These are phyloP conservation scores for Octomys mimax DNA, from an alignment of 2,797 vertebrate genomes.

Conservation along the genomic window DNA sequence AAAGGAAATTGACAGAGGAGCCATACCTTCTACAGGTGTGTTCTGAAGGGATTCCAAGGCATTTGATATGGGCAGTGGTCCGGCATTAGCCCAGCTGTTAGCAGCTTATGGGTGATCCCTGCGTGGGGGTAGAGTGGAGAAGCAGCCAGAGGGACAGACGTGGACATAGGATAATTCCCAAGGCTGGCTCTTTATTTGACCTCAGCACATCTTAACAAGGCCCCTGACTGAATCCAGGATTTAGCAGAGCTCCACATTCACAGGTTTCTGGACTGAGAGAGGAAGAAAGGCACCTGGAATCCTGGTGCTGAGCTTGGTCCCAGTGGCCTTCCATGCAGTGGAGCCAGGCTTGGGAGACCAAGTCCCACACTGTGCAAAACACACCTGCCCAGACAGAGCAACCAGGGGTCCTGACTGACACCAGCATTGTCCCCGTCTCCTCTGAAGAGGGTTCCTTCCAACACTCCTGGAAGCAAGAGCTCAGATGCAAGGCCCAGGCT, in stretches of 20 bases:
- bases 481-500: not conserved
- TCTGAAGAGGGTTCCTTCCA: not conserved
- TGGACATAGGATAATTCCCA: constrained; percentile 30
- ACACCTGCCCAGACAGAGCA: rapidly evolving
- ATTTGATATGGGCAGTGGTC: not conserved
- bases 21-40: not conserved
- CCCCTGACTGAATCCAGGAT: constrained; percentile 43
- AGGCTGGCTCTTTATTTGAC: constrained; percentile 48
- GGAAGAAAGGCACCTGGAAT: not conserved
- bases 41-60: constrained; percentile 33
- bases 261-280: not conserved
- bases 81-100: constrained; percentile 39
- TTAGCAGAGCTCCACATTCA: not conserved
- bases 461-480: not conserved
- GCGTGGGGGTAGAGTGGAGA: not conserved
- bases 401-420: not conserved
- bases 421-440: rapidly evolving
- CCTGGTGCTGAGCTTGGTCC: constrained; percentile 11
- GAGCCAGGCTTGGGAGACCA: not conserved
- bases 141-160: not conserved
- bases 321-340: constrained; percentile 62
- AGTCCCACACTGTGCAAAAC: not conserved
- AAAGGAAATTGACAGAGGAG: not conserved
- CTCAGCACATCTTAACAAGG: constrained; percentile 66
- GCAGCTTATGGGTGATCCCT: not conserved